Conservation (phyloP, 1,140 invertebrate species). For the Hormaphis cornu region DNA sequence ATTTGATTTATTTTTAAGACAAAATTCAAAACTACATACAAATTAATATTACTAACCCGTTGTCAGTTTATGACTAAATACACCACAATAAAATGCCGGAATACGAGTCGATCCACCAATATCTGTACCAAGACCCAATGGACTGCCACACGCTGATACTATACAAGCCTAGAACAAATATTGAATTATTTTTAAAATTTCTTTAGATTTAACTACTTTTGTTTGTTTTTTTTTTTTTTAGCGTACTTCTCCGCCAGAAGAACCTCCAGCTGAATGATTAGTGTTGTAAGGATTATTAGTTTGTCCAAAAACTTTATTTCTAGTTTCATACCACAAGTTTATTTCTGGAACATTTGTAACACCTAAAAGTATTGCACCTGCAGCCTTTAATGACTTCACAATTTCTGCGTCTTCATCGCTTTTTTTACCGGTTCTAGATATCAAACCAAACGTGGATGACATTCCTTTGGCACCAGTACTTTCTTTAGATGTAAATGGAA, state of each 20-base stretch:
- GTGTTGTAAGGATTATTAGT: conserved; percentile 88
- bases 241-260: conserved; percentile 64
- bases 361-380: conserved; percentile 81
- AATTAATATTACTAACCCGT: conserved; percentile 47
- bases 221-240: neutral
- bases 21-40: too few species aligned
- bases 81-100: conserved; percentile 87
- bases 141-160: conserved; percentile 62
- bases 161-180: conserved; percentile 50
- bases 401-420: conserved; percentile 66
- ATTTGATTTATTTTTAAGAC: too few species aligned
- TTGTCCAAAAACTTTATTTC: conserved; percentile 83
- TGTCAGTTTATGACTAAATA: conserved; percentile 86
- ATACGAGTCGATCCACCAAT: conserved; percentile 93
- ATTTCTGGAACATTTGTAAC: conserved; percentile 90
- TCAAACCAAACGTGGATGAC: conserved; percentile 57
- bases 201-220: neutral
- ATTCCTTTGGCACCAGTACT: conserved; percentile 54
- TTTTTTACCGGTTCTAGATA: conserved; percentile 46
- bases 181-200: neutral
- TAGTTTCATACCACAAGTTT: conserved; percentile 73
- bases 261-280: conserved; percentile 71
- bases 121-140: conserved; percentile 84
- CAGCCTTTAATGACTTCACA: conserved; percentile 59
- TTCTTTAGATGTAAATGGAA: conserved; percentile 75